Evolutionary conservation across 1,140 invertebrate species (phyloP), one percentile per base, ranked within the genome.

Genomic region (Carposina sasakii): DNA sequence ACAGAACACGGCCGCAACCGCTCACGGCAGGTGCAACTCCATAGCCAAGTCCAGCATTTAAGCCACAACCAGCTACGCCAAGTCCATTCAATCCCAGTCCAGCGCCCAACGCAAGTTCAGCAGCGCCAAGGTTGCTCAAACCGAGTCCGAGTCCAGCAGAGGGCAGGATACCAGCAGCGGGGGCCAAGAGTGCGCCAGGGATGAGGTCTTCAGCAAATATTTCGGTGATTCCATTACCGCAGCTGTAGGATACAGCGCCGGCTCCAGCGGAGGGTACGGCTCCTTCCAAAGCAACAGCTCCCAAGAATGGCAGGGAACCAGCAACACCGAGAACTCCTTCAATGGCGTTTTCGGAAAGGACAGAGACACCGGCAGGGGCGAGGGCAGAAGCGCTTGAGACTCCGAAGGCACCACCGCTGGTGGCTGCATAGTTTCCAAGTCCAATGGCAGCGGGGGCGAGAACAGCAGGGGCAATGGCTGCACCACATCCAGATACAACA

Each of bases 251-350:
- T 3, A 55, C 48, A 3, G 42, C 51, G 3, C 54, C 61, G 0
- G 54, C 41, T 13, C 67, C 67, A 20, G 24, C 30, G 2, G 62
- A 55, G 2, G 56, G 49, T 16, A 71, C 31, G 0, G 46, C 40
- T 5, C 67, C 64, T 36, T 67, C 67, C 42, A 70, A 36, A 28
- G 59, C 54, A 13, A 70, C 63, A 33, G 64, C 57, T 39, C 58
- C 56, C 15, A 70, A 36, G 47, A 69, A 69, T 4, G 69, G 69
- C 31, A 70, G 47, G 21, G 57, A 49, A n/a, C 70, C 70, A 15
- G 6, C 42, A 2, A 66, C 60, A 24, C 41, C 33, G 8, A 72
- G 16, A 6, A 45, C 40, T 4, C 73, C 73, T 49, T 70, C 68
- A 17, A 52, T 57, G 0, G 34, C 26, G 24, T 71, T 71, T 37